These are phyloP conservation scores for Sesia apiformis DNA, from an alignment of 2,888 invertebrate species.

Conservation along the genomic window DNA sequence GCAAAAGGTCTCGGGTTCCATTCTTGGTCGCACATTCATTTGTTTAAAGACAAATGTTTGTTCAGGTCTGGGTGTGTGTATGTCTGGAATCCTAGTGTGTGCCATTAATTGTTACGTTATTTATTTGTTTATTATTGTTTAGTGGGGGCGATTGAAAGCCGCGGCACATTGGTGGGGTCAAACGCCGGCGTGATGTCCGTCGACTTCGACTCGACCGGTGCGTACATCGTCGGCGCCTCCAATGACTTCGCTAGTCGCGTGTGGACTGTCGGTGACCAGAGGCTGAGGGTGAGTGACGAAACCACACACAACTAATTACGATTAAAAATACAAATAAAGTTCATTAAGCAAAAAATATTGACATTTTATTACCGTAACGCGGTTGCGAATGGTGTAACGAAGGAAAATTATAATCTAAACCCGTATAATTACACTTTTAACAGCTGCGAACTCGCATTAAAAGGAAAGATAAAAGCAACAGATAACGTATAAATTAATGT, in stretches of 20 bases:
- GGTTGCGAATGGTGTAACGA: neutral
- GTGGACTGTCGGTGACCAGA: constrained; percentile 93
- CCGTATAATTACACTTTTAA: neutral
- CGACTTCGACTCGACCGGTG: constrained; percentile 94
- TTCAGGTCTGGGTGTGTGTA: too few relatives aligned
- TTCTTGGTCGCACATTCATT: too few relatives aligned
- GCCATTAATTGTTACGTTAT: too few relatives aligned
- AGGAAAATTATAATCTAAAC: neutral
- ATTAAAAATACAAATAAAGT: neutral
- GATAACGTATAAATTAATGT: neutral
- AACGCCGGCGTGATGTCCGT: constrained; percentile 97
- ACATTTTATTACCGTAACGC: constrained; percentile 1
- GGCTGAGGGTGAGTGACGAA: constrained; percentile 85
- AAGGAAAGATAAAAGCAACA: neutral
- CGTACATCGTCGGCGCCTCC: constrained; percentile 91
- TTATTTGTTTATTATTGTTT: constrained; percentile 13
- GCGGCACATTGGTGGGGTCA: constrained; percentile 90
- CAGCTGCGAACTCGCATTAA: neutral
- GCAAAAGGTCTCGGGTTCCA: too few relatives aligned
- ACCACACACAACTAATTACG: neutral
- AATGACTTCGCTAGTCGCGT: constrained; percentile 97
- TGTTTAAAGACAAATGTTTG: too few relatives aligned
- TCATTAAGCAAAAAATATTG: neutral
- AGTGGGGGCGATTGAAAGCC: constrained; percentile 80
- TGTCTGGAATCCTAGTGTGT: too few relatives aligned